Conservation (phyloP, 2,888 invertebrate genomes). For the Eurytoma californica region DNA sequence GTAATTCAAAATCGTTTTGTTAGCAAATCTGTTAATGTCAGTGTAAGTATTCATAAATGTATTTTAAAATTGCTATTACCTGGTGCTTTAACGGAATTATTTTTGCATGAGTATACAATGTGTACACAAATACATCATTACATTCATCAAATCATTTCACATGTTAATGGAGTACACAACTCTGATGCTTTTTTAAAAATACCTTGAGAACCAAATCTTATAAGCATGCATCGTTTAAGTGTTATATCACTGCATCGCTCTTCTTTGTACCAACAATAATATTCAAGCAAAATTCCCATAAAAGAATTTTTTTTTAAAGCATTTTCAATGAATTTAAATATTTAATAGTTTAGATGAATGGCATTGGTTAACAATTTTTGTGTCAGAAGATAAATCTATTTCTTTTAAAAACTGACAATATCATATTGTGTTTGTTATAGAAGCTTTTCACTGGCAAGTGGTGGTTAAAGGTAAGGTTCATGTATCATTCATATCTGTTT, state of each 20-base stretch:
- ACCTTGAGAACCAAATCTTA: slow-evolving; percentile 53
- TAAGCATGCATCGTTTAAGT: slow-evolving; percentile 12
- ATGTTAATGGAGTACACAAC: slow-evolving; percentile 5
- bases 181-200: slow-evolving; percentile 12
- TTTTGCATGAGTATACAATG: slow-evolving; percentile 36
- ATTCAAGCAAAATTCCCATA: background rate
- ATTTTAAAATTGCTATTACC: slow-evolving; percentile 9
- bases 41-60: slow-evolving; percentile 72
- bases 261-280: background rate
- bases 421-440: slow-evolving; percentile 77
- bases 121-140: slow-evolving; percentile 12
- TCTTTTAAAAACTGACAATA: slow-evolving; percentile 45
- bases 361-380: slow-evolving; percentile 14
- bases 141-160: slow-evolving; percentile 20
- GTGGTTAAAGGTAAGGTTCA: slow-evolving; percentile 79
- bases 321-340: too few relatives aligned
- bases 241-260: background rate
- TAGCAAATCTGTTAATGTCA: slow-evolving; percentile 78
- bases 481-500: slow-evolving; percentile 47
- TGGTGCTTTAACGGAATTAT: slow-evolving; percentile 4
- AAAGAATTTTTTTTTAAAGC: background rate
- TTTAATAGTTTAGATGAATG: background rate
- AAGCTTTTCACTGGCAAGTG: slow-evolving; percentile 80
- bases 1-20: slow-evolving; percentile 71
- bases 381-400: slow-evolving; percentile 5